These are phyloP conservation scores for Stichodactyla helianthus DNA, from an alignment of 64 coral and sea anemone genomes.

Conservation along the genomic window DNA sequence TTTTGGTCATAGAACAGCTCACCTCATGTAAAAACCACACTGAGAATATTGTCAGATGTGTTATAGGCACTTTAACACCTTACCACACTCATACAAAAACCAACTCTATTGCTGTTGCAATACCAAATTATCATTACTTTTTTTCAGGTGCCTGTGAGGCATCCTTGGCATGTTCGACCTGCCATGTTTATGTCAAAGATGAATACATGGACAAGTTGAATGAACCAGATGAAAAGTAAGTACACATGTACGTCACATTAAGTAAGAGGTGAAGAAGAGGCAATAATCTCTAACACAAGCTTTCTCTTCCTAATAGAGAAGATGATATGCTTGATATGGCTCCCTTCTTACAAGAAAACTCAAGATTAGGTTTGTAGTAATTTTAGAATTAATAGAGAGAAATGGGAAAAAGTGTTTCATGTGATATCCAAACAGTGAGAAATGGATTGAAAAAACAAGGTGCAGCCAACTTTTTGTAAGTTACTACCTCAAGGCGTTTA, in stretches of 20 bases:
- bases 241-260: background rate
- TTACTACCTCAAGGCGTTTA: too few species aligned
- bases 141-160: conserved; percentile 94
- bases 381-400: background rate
- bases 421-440: too few species aligned
- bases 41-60: too few species aligned
- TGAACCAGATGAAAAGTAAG: conserved; percentile 92
- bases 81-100: too few species aligned
- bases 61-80: too few species aligned
- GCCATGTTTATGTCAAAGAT: conserved; percentile 98
- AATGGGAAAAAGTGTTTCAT: too few species aligned
- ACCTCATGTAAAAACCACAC: too few species aligned
- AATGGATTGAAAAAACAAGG: too few species aligned
- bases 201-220: conserved; percentile 72
- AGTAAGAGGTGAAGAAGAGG: too few species aligned
- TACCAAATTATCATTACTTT: background rate
- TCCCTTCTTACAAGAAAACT: conserved; percentile 96
- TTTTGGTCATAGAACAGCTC: too few species aligned
- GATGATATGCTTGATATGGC: conserved; percentile 99
- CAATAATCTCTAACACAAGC: background rate
- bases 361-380: conserved; percentile 79
- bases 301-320: conserved; percentile 41
- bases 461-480: too few species aligned
- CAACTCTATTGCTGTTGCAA: too few species aligned
- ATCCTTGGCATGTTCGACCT: conserved; percentile 91